phyloP scores from a whole-genome alignment of 2,888 invertebrate genomes.

The Coenonympha glycerion region DNA sequence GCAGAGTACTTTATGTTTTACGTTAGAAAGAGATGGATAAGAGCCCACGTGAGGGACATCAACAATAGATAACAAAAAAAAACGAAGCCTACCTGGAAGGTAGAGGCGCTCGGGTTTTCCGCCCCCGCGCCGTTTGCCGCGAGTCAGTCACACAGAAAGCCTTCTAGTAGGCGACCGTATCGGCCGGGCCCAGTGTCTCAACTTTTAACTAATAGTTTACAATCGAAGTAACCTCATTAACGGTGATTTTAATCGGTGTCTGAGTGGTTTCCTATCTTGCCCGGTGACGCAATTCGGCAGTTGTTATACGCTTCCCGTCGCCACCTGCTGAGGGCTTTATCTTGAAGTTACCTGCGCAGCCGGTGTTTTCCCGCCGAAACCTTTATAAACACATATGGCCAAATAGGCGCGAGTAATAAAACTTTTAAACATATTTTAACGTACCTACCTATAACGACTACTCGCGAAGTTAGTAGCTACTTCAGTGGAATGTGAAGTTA shows the following conservation, averaged over 20 bases:
- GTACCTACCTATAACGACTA: too few species aligned
- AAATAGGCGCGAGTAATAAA: constrained; percentile 19
- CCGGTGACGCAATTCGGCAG: constrained; percentile 41
- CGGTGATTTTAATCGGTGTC: constrained; percentile 35
- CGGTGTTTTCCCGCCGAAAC: constrained; percentile 61
- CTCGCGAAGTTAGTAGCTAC: too few species aligned
- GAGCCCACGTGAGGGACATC: constrained; percentile 65
- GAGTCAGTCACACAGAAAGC: constrained; percentile 54
- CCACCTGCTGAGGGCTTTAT: constrained; percentile 55
- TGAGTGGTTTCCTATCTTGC: constrained; percentile 36
- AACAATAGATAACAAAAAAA: constrained; percentile 68
- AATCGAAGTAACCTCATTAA: constrained; percentile 33
- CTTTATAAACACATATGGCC: constrained; percentile 8
- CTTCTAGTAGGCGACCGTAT: constrained; percentile 47
- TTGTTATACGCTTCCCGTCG: constrained; percentile 37
- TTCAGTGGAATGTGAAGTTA: constrained; percentile 52
- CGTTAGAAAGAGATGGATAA: constrained; percentile 47
- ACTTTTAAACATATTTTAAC: constrained; percentile 40
- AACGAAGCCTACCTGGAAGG: constrained; percentile 67
- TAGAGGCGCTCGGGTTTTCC: constrained; percentile 45
- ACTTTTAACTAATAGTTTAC: constrained; percentile 8
- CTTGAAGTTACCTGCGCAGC: constrained; percentile 41
- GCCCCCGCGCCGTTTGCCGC: constrained; percentile 50
- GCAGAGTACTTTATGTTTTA: constrained; percentile 28
- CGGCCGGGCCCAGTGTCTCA: constrained; percentile 10